Percentiles rank a stretch among this genome's conserved stretches.
These are phyloP conservation scores for Drosophila mojavensis DNA, from an alignment of 1,140 invertebrate species.

Conservation along the genomic window DNA sequence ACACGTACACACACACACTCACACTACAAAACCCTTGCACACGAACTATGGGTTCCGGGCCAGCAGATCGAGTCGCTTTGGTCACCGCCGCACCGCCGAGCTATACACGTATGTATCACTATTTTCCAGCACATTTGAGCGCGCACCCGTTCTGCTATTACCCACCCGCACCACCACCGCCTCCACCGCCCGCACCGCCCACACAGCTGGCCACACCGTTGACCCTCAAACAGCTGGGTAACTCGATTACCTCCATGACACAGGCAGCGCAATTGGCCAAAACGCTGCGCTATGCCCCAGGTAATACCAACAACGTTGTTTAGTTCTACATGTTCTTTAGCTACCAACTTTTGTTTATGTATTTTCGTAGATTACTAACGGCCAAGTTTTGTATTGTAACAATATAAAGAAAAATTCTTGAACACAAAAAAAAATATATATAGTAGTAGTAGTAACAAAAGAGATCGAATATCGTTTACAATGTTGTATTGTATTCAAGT, in stretches of 20 bases:
- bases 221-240: conserved; percentile 83
- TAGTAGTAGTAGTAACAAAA: too few species aligned
- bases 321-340: not conserved
- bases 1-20: conserved; percentile 13
- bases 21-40: conserved; percentile 45
- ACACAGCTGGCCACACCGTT: conserved; percentile 75
- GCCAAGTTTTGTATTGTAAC: too few species aligned
- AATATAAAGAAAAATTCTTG: too few species aligned
- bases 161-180: conserved; percentile 84
- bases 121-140: conserved; percentile 84
- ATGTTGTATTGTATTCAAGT: too few species aligned
- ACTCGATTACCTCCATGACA: conserved; percentile 82
- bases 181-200: conserved; percentile 67
- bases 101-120: conserved; percentile 85
- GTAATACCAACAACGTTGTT: conserved; percentile 53
- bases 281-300: conserved; percentile 82
- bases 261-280: conserved; percentile 83
- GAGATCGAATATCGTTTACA: too few species aligned
- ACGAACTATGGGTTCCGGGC: conserved; percentile 33
- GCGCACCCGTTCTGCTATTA: conserved; percentile 84
- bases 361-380: too few species aligned
- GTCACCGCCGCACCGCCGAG: conserved; percentile 85
- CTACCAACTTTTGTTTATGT: not conserved
- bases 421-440: too few species aligned
- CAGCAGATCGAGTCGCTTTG: conserved; percentile 84